phyloP scores from a whole-genome alignment of 2,113 vertebrate species.

The Leptosomus discolor region DNA sequence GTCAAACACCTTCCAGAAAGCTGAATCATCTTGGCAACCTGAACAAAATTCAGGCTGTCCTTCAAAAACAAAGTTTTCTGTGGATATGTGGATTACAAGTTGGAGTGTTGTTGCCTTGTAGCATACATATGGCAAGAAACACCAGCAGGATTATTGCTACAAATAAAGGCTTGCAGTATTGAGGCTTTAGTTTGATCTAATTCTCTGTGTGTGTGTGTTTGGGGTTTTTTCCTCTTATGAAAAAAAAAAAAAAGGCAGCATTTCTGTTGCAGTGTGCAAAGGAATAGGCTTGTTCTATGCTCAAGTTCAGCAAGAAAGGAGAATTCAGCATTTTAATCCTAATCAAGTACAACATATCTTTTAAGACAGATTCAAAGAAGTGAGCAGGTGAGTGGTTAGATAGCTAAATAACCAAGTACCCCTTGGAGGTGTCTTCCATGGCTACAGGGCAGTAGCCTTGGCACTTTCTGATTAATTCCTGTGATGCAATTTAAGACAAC shows the following conservation, averaged over 20 bases:
- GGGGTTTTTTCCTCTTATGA: not conserved
- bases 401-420: not conserved
- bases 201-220: not conserved
- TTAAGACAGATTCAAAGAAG: not conserved
- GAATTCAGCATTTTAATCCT: not conserved
- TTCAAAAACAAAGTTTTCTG: not conserved
- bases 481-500: not conserved
- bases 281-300: not conserved
- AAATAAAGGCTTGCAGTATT: not conserved
- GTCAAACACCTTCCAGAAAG: not conserved
- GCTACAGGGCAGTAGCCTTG: not conserved
- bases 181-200: not conserved
- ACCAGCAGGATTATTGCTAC: not conserved
- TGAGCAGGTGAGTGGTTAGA: not conserved
- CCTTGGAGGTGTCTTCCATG: not conserved
- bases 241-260: not conserved
- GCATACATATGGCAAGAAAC: not conserved
- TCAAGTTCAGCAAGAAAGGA: not conserved
- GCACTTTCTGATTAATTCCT: not conserved
- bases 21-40: slow-evolving; percentile 7
- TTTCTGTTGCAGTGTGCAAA: not conserved
- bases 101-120: not conserved
- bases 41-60: not conserved
- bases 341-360: not conserved
- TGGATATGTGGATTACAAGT: not conserved